Percentiles rank a stretch among this genome's conserved stretches.
Conservation (phyloP, 2,113 vertebrate genomes). For the Nothocercus nigrocapillus region DNA sequence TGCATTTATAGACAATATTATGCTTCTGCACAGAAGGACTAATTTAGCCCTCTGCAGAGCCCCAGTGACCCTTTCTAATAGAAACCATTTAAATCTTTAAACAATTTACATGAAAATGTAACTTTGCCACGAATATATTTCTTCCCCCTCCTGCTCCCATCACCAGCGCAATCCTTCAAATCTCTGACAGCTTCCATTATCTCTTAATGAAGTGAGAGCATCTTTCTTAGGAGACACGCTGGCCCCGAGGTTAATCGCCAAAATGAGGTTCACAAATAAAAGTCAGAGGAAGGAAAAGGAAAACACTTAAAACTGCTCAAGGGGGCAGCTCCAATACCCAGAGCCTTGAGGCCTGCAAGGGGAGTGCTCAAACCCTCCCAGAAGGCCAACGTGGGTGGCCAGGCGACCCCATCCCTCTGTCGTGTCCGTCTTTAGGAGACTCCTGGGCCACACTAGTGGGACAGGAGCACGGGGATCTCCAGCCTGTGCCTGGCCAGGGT, state of each 20-base stretch:
- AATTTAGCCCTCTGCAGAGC: slow-evolving; percentile 51
- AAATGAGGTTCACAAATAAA: slow-evolving; percentile 49
- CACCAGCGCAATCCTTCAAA: slow-evolving; percentile 59
- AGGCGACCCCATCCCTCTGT: background rate
- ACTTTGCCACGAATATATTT: slow-evolving; percentile 59
- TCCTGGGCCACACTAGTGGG: background rate
- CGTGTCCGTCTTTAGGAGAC: background rate
- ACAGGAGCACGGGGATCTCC: background rate
- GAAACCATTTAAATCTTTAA: slow-evolving; percentile 75
- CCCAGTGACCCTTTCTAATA: slow-evolving; percentile 68
- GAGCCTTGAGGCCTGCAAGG: background rate
- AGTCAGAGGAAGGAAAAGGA: slow-evolving; percentile 15
- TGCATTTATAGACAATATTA: slow-evolving; percentile 60
- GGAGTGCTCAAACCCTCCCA: background rate
- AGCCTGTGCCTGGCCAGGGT: background rate
- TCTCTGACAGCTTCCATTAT: slow-evolving; percentile 69
- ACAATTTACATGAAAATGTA: slow-evolving; percentile 75
- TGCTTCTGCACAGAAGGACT: slow-evolving; percentile 50
- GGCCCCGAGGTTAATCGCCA: slow-evolving; percentile 40
- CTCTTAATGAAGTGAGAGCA: slow-evolving; percentile 71
- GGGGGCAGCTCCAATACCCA: background rate
- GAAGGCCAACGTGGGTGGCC: background rate
- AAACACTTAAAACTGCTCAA: background rate
- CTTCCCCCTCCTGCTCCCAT: slow-evolving; percentile 50
- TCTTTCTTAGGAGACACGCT: background rate